Conservation (phyloP, 2,888 invertebrate species). For the Idaea dimidiata region DNA sequence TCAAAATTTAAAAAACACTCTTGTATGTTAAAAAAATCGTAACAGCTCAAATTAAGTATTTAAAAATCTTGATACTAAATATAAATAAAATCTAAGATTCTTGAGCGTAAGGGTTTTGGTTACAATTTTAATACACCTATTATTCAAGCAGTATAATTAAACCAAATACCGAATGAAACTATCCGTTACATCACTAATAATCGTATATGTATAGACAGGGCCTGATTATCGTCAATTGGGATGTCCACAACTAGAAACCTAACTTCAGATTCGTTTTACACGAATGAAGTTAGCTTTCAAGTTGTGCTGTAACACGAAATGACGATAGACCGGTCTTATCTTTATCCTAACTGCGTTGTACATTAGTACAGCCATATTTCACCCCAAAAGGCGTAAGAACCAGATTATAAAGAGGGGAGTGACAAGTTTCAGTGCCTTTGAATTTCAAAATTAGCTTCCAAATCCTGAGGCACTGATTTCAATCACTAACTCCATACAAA, state of each 20-base stretch:
- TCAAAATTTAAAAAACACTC: too few species aligned
- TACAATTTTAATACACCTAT: background rate
- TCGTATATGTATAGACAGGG: background rate
- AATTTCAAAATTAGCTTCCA: too few species aligned
- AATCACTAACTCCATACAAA: too few species aligned
- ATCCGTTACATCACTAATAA: background rate
- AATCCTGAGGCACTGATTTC: too few species aligned
- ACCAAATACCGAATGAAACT: background rate
- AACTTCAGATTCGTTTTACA: background rate
- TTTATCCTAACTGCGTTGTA: conserved; percentile 25
- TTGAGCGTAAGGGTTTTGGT: background rate
- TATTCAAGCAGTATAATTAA: background rate
- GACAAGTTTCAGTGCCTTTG: too few species aligned
- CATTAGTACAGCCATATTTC: conserved; percentile 45
- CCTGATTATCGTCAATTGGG: conserved; percentile 17
- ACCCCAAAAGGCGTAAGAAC: conserved; percentile 34
- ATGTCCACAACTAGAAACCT: background rate
- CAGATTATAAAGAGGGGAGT: too few species aligned
- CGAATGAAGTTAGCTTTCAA: background rate
- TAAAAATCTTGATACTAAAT: too few species aligned
- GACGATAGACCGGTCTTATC: background rate
- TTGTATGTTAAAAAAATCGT: too few species aligned
- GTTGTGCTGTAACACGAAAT: background rate
- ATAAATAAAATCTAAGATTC: background rate
- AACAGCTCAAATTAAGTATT: too few species aligned